Evolutionary conservation across 1,140 invertebrate species (phyloP).

Genomic region (Aphidius gifuensis): DNA sequence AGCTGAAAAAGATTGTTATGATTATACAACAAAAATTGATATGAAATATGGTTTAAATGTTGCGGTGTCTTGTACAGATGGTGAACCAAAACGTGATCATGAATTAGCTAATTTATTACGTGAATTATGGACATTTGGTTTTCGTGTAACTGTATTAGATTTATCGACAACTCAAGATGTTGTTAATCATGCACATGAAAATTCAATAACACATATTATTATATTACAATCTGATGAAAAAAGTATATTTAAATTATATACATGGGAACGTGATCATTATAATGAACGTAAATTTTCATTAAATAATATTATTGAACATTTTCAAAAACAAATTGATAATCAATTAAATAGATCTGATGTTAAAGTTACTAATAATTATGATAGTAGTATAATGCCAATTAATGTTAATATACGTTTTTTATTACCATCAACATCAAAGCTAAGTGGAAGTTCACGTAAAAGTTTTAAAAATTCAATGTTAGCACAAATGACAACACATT

Average conservation of each 20-base stretch:
- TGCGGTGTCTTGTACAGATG: conserved; percentile 62
- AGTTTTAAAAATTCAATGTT: conserved; percentile 54
- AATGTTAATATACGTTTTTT: conserved; percentile 54
- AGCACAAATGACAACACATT: conserved; percentile 56
- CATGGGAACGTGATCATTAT: conserved; percentile 62
- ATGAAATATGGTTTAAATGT: conserved; percentile 36
- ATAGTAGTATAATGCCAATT: conserved; percentile 34
- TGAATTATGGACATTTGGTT: conserved; percentile 60
- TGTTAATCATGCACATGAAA: conserved; percentile 63
- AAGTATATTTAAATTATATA: conserved; percentile 59
- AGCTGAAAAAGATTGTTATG: too few relatives aligned
- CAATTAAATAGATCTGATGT: conserved; percentile 46
- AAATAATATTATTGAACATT: conserved; percentile 59
- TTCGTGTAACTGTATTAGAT: conserved; percentile 57
- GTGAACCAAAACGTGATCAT: conserved; percentile 57
- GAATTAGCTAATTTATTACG: conserved; percentile 63
- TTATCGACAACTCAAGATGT: conserved; percentile 63
- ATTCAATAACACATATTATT: conserved; percentile 65
- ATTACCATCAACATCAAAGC: conserved; percentile 55
- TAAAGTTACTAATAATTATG: conserved; percentile 39
- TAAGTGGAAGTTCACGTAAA: conserved; percentile 54
- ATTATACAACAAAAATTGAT: too few relatives aligned
- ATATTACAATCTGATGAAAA: conserved; percentile 67
- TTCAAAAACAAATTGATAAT: conserved; percentile 54
- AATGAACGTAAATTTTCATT: conserved; percentile 62